Base-by-base conservation (phyloP, 2,888 invertebrate species). In the Ochropacha duplaris region DNA sequence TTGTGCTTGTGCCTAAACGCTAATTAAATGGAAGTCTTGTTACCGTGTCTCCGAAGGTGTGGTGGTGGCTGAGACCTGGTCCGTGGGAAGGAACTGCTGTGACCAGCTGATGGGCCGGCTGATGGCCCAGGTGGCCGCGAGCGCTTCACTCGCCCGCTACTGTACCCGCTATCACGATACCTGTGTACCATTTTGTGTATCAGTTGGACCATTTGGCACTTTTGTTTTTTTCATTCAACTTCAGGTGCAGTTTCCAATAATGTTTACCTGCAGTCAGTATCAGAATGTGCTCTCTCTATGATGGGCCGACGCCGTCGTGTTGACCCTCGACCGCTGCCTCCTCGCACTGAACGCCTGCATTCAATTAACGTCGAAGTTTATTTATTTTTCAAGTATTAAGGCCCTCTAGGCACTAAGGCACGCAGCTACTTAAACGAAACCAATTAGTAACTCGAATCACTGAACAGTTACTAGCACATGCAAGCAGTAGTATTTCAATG, bases 211-310 rank as follows among this genome's bases (percentile, higher is more conserved):
- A 12, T 31, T 31, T 12, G 31, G 31, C 2, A 2, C 31, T 12
- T n/a, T n/a, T n/a, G n/a, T n/a, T n/a, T n/a, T n/a, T n/a, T n/a
- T n/a, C n/a, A n/a, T n/a, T n/a, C n/a, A n/a, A n/a, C n/a, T n/a
- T n/a, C n/a, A n/a, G n/a, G n/a, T n/a, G n/a, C n/a, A n/a, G n/a
- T 24, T 24, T 4, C 24, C 5, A 24, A 3, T 1, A 31, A 19
- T 44, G 44, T 44, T 65, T 79, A 95, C 95, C 95, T 94, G 87
- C 95, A 94, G 68, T 97, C 96, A 0, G 96, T 95, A 81, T 97
- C 97, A 0, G 96, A 96, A 57, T 96, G 95, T 0, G 95, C 94
- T 0, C 92, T 80, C 68, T 88, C 88, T 6, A 88, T 66, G 0
- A 84, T 78, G 0, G 80, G 77, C 8, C 65, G 71, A 11, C 76